phyloP scores from a whole-genome alignment of 1,140 invertebrate genomes.

The Musca vetustissima region DNA sequence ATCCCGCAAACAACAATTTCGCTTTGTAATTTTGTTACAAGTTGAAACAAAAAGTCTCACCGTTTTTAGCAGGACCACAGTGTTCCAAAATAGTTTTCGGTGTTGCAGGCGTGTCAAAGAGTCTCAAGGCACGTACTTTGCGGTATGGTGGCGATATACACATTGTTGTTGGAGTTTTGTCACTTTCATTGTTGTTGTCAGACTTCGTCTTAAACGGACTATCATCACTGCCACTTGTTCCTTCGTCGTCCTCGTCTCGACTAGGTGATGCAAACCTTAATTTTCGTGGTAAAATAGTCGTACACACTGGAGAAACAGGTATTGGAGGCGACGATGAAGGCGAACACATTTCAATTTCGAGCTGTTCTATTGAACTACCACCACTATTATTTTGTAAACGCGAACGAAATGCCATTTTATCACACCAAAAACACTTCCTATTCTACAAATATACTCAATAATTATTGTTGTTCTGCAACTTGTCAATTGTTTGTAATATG shows the following conservation, averaged over 20 bases:
- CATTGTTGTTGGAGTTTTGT: conserved; percentile 13
- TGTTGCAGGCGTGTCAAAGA: conserved; percentile 83
- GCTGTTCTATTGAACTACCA: conserved; percentile 29
- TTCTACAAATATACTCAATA: too few relatives aligned
- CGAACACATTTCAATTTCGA: conserved; percentile 43
- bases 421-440: too few relatives aligned
- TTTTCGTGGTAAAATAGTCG: conserved; percentile 43
- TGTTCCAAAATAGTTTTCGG: conserved; percentile 82
- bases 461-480: too few relatives aligned
- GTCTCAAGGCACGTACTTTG: conserved; percentile 73
- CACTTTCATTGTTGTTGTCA: conserved; percentile 37
- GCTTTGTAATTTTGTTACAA: too few relatives aligned
- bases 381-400: conserved; percentile 29
- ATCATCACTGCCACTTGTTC: neutral
- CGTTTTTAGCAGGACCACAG: conserved; percentile 52
- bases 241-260: conserved; percentile 43
- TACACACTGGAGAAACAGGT: conserved; percentile 21
- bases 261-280: conserved; percentile 39
- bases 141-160: conserved; percentile 74
- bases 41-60: neutral
- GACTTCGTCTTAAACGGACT: neutral
- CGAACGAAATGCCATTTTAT: neutral
- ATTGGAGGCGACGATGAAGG: conserved; percentile 29
- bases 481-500: too few relatives aligned
- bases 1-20: too few relatives aligned